phyloP scores from a whole-genome alignment of 2,888 invertebrate genomes.

The Trichogramma dendrolimi region DNA sequence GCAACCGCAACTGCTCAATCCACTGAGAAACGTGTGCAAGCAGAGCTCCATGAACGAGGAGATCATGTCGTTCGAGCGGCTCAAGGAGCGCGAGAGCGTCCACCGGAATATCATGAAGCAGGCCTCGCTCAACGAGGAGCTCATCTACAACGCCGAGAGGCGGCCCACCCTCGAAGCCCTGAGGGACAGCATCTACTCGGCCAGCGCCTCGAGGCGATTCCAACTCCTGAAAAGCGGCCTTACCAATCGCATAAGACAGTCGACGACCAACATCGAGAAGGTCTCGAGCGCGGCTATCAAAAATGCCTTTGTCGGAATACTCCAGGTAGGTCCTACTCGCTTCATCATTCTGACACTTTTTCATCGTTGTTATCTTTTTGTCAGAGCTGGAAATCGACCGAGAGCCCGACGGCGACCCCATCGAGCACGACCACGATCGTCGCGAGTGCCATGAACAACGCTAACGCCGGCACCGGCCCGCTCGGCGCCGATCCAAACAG shows the following conservation, averaged over 20 bases:
- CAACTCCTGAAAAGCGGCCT: constrained; percentile 75
- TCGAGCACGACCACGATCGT: constrained; percentile 15
- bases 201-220: constrained; percentile 67
- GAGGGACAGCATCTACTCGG: constrained; percentile 70
- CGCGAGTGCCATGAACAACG: background rate
- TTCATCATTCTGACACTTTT: background rate
- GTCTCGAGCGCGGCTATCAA: constrained; percentile 67
- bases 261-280: constrained; percentile 78
- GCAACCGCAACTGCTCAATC: constrained; percentile 26
- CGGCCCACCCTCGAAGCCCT: constrained; percentile 66
- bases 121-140: constrained; percentile 82
- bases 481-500: constrained; percentile 15
- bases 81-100: constrained; percentile 77
- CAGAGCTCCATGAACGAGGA: constrained; percentile 88
- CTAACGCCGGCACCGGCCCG: background rate
- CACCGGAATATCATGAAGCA: constrained; percentile 84
- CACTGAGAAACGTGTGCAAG: constrained; percentile 64
- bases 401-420: constrained; percentile 32
- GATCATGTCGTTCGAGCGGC: constrained; percentile 79
- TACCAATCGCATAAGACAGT: constrained; percentile 77
- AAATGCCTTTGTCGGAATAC: constrained; percentile 76
- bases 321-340: constrained; percentile 59
- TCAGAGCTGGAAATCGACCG: constrained; percentile 45
- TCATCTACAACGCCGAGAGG: constrained; percentile 62
- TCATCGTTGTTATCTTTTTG: background rate